Percentiles rank a stretch among this genome's conserved stretches.
These are phyloP conservation scores for Rhynchopsitta pachyrhyncha DNA, from an alignment of 2,113 vertebrate genomes.

Conservation along the genomic window DNA sequence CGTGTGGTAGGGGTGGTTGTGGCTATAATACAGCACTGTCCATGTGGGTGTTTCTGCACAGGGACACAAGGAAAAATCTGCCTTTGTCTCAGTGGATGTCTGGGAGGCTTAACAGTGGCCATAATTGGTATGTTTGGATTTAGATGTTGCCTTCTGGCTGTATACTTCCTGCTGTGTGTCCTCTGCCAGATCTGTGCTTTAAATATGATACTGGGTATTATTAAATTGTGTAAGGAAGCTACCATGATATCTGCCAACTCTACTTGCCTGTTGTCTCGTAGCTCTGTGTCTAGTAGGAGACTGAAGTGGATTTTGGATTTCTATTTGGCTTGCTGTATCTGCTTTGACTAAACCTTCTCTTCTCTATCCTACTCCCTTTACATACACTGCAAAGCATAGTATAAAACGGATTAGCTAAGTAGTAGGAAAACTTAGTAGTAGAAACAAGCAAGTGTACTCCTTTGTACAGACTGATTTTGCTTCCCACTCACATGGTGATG, in stretches of 20 bases:
- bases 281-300: not conserved
- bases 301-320: conserved; percentile 31
- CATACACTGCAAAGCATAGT: not conserved
- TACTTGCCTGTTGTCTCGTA: not conserved
- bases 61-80: not conserved
- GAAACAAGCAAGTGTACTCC: not conserved
- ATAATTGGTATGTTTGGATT: not conserved
- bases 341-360: conserved; percentile 25
- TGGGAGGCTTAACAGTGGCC: not conserved
- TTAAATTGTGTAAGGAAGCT: not conserved
- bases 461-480: not conserved
- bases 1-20: not conserved
- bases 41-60: not conserved
- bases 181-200: not conserved
- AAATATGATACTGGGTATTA: not conserved
- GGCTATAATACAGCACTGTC: not conserved
- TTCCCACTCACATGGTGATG: not conserved
- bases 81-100: not conserved
- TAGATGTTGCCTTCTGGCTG: not conserved
- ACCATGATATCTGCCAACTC: not conserved
- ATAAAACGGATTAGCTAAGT: not conserved
- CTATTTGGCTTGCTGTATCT: not conserved
- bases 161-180: not conserved
- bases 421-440: not conserved
- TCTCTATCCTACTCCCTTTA: not conserved